Conservation (phyloP, 2,113 vertebrate genomes). For the Urocolius indicus region DNA sequence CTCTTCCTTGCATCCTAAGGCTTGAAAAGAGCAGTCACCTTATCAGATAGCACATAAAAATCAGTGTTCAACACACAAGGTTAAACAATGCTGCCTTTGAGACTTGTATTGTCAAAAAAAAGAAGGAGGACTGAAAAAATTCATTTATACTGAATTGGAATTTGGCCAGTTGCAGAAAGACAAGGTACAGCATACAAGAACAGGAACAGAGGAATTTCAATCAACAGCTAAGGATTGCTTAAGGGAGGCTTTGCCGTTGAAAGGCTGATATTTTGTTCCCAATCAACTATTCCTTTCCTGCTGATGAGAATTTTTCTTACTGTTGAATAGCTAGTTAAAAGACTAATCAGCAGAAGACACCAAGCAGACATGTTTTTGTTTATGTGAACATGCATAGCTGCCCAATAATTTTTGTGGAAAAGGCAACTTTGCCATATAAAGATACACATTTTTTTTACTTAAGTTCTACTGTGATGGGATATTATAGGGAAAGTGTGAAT, state of each 20-base stretch:
- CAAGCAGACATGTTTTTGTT: neutral
- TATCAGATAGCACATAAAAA: neutral
- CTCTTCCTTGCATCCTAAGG: neutral
- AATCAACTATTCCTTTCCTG: neutral
- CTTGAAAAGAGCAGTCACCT: rapidly evolving
- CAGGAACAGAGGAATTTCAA: neutral
- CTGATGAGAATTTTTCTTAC: neutral
- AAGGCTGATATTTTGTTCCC: neutral
- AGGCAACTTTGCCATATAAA: neutral
- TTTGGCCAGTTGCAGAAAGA: neutral
- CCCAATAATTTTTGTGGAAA: neutral
- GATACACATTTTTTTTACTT: neutral
- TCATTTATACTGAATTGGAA: neutral
- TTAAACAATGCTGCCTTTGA: neutral
- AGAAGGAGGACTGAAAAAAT: neutral
- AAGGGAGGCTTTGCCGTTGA: neutral
- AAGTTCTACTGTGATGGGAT: neutral
- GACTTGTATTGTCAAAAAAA: neutral
- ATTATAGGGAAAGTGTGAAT: neutral
- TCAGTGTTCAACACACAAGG: neutral
- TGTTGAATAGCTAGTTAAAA: neutral
- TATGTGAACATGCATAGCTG: neutral
- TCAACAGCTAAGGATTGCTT: neutral
- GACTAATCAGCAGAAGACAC: neutral
- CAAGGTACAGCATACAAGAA: neutral